phyloP scores from a whole-genome alignment of 2,113 vertebrate genomes.

The Lepus europaeus region DNA sequence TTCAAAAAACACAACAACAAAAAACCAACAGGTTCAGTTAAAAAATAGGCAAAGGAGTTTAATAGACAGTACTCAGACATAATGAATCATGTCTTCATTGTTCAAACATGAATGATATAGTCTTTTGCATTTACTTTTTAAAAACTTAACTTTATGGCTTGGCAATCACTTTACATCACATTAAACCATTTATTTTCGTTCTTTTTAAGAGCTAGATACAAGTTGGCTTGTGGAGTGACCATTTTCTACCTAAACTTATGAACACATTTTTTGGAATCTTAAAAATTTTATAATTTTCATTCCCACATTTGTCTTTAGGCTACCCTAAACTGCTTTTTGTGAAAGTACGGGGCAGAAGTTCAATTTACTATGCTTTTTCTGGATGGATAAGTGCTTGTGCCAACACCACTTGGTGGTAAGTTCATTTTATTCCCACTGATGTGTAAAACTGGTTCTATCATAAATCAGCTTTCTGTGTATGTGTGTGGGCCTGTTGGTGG shows the following conservation, averaged over 20 bases:
- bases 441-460: neutral
- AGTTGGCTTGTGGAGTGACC: neutral
- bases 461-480: neutral
- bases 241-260: conserved; percentile 16
- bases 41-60: too few relatives aligned
- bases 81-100: too few relatives aligned
- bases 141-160: neutral
- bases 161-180: neutral
- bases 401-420: neutral
- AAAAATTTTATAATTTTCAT: conserved; percentile 33
- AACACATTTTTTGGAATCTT: conserved; percentile 32
- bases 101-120: too few relatives aligned
- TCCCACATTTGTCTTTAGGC: conserved; percentile 52
- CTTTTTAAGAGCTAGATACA: neutral
- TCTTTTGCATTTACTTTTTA: neutral
- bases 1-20: too few relatives aligned
- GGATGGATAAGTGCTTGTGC: neutral
- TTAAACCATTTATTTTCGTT: too few relatives aligned
- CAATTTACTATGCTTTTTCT: conserved; percentile 10
- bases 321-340: conserved; percentile 47
- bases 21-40: too few relatives aligned
- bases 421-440: neutral
- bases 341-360: conserved; percentile 15
- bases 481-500: neutral
- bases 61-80: too few relatives aligned